Base-by-base conservation (phyloP, 2,888 invertebrate species). In the Siphlonurus alternatus region DNA sequence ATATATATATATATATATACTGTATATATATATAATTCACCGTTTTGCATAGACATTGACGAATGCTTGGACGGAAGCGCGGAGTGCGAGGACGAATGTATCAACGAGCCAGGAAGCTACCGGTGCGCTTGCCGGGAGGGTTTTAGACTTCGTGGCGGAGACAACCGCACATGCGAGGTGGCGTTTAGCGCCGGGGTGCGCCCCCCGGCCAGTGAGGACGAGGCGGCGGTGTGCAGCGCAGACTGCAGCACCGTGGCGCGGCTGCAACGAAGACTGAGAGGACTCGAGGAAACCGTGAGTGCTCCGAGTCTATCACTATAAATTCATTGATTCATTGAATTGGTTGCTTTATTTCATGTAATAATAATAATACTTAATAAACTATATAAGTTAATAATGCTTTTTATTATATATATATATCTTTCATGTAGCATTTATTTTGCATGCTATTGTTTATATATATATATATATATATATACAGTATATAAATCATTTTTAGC, bases 51-150 rank as follows among this genome's bases (percentile, higher is more conserved):
- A 73, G 75, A 75, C 67, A 68, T 73, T 23, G 70, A 73, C 66
- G 73, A 74, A 63, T 76, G 75, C 67, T 63, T 64, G 0, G 64
- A 63, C 2, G 67, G 79, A 68, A 83, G 83, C 67, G 83, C 83
- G 1, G 83, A 82, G 18, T 87, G 87, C 70, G 79, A 82, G 66
- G 83, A 86, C 67, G 76, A 74, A 19, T 87, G 87, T 70, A 75
- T 82, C 65, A 86, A 86, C 72, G 80, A 79, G 68, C 76, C 78
- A 1, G 84, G 83, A 1, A 78, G 80, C 24, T 80, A 78, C 72
- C 78, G 78, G 69, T 87, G 87, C 74, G 76, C 76, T 66, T 87
- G 87, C 71, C 70, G 74, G 1, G 69, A 75, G 5, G 84, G 84
- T 1, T 80, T 78, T 69, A 70, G 71, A 25, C 75, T 87, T 51